A percentile compares a stretch with the other conserved stretches of the same genome.
Conservation (phyloP, 2,113 vertebrate genomes). For the Ptilorrhoa leucosticta region DNA sequence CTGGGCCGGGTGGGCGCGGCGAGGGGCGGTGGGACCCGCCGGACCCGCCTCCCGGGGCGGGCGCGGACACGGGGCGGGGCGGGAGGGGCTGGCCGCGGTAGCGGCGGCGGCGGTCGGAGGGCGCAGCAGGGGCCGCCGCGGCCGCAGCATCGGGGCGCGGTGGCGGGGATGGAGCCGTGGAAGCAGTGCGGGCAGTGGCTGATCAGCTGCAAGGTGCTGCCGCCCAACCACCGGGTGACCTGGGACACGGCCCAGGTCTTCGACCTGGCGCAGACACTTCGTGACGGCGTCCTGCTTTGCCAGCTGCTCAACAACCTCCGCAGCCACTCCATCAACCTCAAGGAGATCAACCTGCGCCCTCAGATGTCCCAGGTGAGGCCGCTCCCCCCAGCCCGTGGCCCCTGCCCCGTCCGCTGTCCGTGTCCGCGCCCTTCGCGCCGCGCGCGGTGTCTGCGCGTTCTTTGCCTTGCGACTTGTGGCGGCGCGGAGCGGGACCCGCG, state of each 20-base stretch:
- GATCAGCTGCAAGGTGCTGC: constrained; percentile 92
- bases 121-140: neutral
- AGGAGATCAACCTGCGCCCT: constrained; percentile 94
- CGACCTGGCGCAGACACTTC: constrained; percentile 92
- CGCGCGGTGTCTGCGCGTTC: neutral
- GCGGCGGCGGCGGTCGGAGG: neutral
- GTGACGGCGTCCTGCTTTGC: constrained; percentile 93
- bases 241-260: constrained; percentile 96
- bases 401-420: neutral
- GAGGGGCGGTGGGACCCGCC: neutral
- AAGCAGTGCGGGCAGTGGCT: constrained; percentile 93
- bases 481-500: neutral
- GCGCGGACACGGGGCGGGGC: neutral
- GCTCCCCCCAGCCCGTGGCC: neutral
- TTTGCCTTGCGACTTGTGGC: neutral
- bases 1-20: neutral
- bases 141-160: neutral
- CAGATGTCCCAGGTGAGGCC: constrained; percentile 93
- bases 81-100: neutral
- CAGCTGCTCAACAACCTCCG: constrained; percentile 95
- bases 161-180: constrained; percentile 87
- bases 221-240: constrained; percentile 91
- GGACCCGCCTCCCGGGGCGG: neutral
- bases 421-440: neutral
- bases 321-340: constrained; percentile 88